Evolutionary conservation across 2,797 vertebrate species (phyloP), one percentile per base, ranked within the genome.

Genomic region (Aplochiton taeniatus): DNA sequence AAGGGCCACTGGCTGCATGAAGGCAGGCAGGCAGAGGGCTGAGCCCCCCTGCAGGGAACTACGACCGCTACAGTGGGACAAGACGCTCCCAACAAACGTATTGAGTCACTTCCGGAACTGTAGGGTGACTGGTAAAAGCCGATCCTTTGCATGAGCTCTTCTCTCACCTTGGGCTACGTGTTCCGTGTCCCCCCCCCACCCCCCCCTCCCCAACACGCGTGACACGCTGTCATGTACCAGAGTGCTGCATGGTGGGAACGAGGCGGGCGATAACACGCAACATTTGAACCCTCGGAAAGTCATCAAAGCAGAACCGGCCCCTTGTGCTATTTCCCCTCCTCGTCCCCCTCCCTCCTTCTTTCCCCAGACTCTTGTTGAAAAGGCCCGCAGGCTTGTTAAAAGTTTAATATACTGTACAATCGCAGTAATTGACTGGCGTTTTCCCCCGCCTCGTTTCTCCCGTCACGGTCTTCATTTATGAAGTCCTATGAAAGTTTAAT

Each of bases 401-500:
- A 85, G 80, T 88, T 90, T 90, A 89, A 90, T 86, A 87, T 82
- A 88, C 86, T 90, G 89, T 89, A 89, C 88, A 90, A 86, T 89
- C 87, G 79, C 86, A 81, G 85, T 90, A 91, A 91, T 89, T 90
- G 90, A 91, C 87, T 85, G 41, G 69, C 84, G 87, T 91, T 80
- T 90, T 83, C 83, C 31, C 31, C 31, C 31, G 2, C 6, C 2
- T 82, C 86, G 87, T 88, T 90, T 82, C 83, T 55, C 74, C 78
- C 74, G 88, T 87, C 82, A 78, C 70, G 78, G 74, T 83, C 78
- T 87, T 89, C 87, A 91, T 91, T 91, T 90, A 90, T 90, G 82
- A 90, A 88, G 83, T 74, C 83, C 76, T 64, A 85, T 90, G 84
- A 92, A 91, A 90, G 80, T 90, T 90, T 91, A 91, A 92, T 89